Evolutionary conservation across 2,113 vertebrate genomes (phyloP).

Genomic region (Cynopterus brachyotis): DNA sequence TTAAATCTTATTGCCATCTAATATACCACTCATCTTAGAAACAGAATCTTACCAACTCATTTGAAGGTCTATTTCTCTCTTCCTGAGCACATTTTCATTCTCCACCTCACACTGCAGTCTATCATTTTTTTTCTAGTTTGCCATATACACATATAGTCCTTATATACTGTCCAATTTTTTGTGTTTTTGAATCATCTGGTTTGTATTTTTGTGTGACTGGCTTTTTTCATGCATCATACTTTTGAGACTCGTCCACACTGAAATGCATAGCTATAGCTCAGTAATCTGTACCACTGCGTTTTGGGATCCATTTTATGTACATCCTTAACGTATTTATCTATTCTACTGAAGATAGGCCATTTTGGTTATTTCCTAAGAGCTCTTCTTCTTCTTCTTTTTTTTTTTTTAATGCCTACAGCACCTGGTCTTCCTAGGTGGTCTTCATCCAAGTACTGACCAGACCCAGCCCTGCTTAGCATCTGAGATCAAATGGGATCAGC

Average conservation of each 20-base stretch:
- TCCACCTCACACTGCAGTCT: background rate
- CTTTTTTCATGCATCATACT: background rate
- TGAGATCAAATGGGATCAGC: no score
- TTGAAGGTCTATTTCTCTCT: background rate
- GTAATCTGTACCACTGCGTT: background rate
- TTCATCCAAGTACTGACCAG: no score
- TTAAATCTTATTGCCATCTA: background rate
- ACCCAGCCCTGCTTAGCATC: no score
- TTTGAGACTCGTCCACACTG: background rate
- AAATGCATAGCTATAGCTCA: background rate
- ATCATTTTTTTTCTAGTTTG: background rate
- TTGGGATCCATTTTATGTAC: background rate
- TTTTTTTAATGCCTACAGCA: no score
- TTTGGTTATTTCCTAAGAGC: background rate
- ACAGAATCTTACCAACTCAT: background rate
- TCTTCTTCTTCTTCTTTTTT: background rate
- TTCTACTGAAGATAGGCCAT: background rate
- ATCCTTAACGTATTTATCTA: background rate
- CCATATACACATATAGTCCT: background rate
- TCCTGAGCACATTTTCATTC: background rate
- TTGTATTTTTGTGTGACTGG: constrained; percentile 22
- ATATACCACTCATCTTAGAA: background rate
- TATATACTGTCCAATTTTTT: background rate
- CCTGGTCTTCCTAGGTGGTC: no score
- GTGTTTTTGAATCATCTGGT: constrained; percentile 3